Evolutionary conservation across 2,888 invertebrate species (phyloP), one percentile per base, ranked within the genome.

Genomic region (Amphipoea oculea): DNA sequence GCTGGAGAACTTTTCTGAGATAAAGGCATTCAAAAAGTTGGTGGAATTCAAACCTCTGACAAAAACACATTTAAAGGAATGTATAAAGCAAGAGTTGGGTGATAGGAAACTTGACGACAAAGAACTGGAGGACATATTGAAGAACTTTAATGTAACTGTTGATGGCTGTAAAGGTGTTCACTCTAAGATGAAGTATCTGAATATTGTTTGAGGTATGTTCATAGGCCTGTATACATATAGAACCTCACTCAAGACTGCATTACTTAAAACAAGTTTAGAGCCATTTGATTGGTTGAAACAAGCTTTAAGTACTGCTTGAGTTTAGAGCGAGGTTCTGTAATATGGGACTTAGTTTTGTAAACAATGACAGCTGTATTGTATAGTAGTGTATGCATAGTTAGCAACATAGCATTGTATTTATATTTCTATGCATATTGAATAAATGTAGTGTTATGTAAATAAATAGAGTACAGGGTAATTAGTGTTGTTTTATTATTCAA

Each of bases 111-210:
- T 94, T 5, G 86, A 78, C 73, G 83, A 92, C 48, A 63, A 76
- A n/a, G 89, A 93, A 57, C 88, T 94, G 78, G 82, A 90, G 20
- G 91, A 91, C 70, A 84, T 97, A 54, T 80, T 94, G 63, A 95
- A 93, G 86, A 93, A 95, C 84, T 96, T 97, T 85, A 92, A 96
- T 93, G 96, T 96, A 2, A 86, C 92, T 4, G 76, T 91, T 67
- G 96, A 97, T 92, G 97, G 97, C 48, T 97, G 97, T 89, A 97
- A 97, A 94, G 94, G 96, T 86, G 96, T 97, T 54, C 91, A 96
- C 83, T 93, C 92, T 76, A 97, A 96, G 92, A 94, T 96, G 77
- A 96, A 95, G 82, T 92, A 94, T 85, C 88, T 96, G 86, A 94
- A 91, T 88, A 85, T 90, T 77, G 76, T 85, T 60, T 92, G 76